phyloP scores from a whole-genome alignment of 2,797 vertebrate genomes.

The Lateolabrax maculatus region DNA sequence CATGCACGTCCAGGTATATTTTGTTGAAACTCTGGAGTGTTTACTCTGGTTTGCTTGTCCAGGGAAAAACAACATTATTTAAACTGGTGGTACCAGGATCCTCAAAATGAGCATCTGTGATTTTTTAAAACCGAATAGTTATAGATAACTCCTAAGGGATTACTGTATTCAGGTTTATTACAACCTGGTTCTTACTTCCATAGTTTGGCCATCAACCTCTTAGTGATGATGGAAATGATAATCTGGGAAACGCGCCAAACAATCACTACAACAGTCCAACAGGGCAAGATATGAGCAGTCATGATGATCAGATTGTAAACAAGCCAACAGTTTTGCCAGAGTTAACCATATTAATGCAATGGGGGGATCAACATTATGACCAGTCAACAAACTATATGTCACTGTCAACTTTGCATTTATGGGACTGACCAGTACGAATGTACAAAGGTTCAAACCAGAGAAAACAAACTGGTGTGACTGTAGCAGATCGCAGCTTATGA shows the following conservation, averaged over 20 bases:
- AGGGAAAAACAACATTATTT: constrained; percentile 14
- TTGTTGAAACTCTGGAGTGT: neutral
- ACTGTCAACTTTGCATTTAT: neutral
- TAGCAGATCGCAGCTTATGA: constrained; percentile 21
- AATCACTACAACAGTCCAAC: neutral
- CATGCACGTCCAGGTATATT: neutral
- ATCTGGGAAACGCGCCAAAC: neutral
- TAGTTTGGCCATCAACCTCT: neutral
- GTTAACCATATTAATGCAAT: no score
- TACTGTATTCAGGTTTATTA: neutral
- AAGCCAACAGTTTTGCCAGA: neutral
- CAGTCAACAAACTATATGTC: neutral
- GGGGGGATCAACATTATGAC: neutral
- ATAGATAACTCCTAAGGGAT: neutral
- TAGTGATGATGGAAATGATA: neutral
- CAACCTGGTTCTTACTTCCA: neutral
- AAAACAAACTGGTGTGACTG: constrained; percentile 10
- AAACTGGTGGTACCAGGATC: neutral
- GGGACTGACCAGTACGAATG: neutral
- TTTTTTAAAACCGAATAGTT: neutral
- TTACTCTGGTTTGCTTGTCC: constrained; percentile 1
- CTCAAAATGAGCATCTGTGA: neutral
- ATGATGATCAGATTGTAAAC: neutral
- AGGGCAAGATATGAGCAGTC: neutral
- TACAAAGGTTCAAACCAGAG: constrained; percentile 12